phyloP scores from a whole-genome alignment of 1,140 invertebrate genomes.

The Ericerus pela region DNA sequence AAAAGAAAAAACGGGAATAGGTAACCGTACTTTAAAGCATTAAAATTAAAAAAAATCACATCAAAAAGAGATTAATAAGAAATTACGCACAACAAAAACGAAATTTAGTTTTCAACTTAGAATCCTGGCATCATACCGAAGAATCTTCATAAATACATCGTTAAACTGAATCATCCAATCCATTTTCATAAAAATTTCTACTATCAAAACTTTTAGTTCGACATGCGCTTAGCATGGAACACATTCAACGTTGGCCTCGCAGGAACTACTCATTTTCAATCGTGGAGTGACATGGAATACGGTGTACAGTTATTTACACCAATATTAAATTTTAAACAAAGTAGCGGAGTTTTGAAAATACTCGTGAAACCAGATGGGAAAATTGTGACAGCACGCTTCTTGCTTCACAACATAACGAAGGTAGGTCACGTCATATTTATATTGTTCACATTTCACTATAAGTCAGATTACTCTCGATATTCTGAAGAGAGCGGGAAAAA shows the following conservation, averaged over 20 bases:
- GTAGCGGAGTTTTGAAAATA: constrained; percentile 52
- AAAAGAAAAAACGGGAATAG: too few relatives aligned
- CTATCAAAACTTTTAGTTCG: constrained; percentile 34
- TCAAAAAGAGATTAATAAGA: too few relatives aligned
- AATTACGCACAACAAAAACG: too few relatives aligned
- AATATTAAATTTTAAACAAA: constrained; percentile 52
- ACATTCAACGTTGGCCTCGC: constrained; percentile 54
- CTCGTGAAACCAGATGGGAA: constrained; percentile 9
- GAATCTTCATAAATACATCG: background rate
- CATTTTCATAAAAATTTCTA: background rate
- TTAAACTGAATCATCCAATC: background rate
- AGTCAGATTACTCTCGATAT: too few relatives aligned
- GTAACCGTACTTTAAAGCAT: too few relatives aligned
- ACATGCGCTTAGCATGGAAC: constrained; percentile 56
- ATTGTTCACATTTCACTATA: too few relatives aligned
- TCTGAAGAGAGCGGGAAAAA: too few relatives aligned
- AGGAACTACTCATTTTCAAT: constrained; percentile 26
- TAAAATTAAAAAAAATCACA: too few relatives aligned
- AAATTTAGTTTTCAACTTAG: too few relatives aligned
- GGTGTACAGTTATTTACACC: constrained; percentile 59
- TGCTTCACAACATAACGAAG: background rate
- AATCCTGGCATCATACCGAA: too few relatives aligned
- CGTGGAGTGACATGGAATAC: constrained; percentile 48
- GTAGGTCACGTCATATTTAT: too few relatives aligned
- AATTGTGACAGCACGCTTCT: background rate